These are phyloP conservation scores for Amiota communis DNA, from an alignment of 2,888 invertebrate genomes.

Conservation along the genomic window DNA sequence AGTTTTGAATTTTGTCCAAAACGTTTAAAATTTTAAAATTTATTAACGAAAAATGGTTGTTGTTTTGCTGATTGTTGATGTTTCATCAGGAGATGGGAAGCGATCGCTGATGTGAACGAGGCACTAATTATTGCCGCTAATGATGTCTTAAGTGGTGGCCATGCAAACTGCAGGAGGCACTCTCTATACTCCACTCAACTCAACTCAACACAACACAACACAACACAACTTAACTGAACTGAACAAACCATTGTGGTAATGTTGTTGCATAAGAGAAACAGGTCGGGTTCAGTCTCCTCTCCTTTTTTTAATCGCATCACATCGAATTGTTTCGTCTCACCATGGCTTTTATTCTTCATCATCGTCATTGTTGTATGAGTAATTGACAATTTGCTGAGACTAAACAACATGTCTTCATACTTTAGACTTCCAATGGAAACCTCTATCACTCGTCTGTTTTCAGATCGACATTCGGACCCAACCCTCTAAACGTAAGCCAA, in stretches of 20 bases:
- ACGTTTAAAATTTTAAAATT: slow-evolving; percentile 65
- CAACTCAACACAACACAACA: slow-evolving; percentile 46
- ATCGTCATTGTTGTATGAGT: slow-evolving; percentile 55
- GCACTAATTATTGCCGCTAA: slow-evolving; percentile 68
- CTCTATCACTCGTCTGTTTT: slow-evolving; percentile 27
- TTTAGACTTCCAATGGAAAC: slow-evolving; percentile 35
- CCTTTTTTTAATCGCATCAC: too few relatives aligned
- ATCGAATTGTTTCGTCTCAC: not conserved
- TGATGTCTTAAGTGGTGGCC: slow-evolving; percentile 69
- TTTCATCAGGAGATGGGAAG: slow-evolving; percentile 47
- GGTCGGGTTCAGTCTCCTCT: slow-evolving; percentile 29
- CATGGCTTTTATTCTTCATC: slow-evolving; percentile 4
- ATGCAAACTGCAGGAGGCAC: slow-evolving; percentile 49
- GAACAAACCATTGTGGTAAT: slow-evolving; percentile 11
- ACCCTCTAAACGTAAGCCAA: not conserved
- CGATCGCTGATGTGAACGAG: slow-evolving; percentile 61
- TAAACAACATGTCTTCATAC: slow-evolving; percentile 60
- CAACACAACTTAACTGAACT: slow-evolving; percentile 45
- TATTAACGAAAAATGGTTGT: slow-evolving; percentile 54
- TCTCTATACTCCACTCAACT: slow-evolving; percentile 37
- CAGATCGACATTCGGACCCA: not conserved
- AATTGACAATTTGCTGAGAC: slow-evolving; percentile 68
- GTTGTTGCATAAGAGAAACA: slow-evolving; percentile 5
- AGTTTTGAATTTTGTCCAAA: slow-evolving; percentile 64
- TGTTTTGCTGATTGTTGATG: slow-evolving; percentile 35